phyloP scores from a whole-genome alignment of 92 coral and sea anemone genomes.

The Palythoa heliodiscus region DNA sequence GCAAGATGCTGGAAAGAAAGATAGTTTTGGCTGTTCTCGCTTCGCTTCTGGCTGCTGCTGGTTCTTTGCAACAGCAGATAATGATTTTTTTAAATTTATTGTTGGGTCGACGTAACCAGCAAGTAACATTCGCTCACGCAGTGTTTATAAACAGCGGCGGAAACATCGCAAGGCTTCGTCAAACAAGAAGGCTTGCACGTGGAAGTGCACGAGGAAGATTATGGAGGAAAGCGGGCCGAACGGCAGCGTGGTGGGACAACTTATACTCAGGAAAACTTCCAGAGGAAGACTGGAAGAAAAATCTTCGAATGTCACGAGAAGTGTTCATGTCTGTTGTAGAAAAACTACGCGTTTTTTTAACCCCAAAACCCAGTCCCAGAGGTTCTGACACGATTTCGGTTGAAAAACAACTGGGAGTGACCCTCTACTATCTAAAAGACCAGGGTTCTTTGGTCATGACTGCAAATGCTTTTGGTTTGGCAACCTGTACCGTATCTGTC shows the following conservation, averaged over 20 bases:
- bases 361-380: neutral
- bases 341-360: neutral
- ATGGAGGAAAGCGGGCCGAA: slow-evolving; percentile 27
- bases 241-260: slow-evolving; percentile 32
- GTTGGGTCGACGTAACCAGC: slow-evolving; percentile 12
- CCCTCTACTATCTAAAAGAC: slow-evolving; percentile 44
- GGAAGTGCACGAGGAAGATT: slow-evolving; percentile 4
- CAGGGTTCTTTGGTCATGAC: slow-evolving; percentile 47
- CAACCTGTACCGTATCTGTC: slow-evolving; percentile 45
- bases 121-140: slow-evolving; percentile 17
- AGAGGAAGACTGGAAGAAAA: slow-evolving; percentile 28
- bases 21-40: no score
- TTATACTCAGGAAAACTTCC: neutral
- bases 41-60: slow-evolving; percentile 16
- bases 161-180: neutral
- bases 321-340: slow-evolving; percentile 26
- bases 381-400: slow-evolving; percentile 10
- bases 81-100: neutral
- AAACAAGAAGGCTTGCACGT: neutral
- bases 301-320: slow-evolving; percentile 8
- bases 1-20: neutral
- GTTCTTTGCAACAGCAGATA: slow-evolving; percentile 13
- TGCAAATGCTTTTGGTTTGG: slow-evolving; percentile 54
- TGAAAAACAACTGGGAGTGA: slow-evolving; percentile 43
- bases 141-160: neutral